phyloP scores from a whole-genome alignment of 1,140 invertebrate species.

The Triops longicaudatus region DNA sequence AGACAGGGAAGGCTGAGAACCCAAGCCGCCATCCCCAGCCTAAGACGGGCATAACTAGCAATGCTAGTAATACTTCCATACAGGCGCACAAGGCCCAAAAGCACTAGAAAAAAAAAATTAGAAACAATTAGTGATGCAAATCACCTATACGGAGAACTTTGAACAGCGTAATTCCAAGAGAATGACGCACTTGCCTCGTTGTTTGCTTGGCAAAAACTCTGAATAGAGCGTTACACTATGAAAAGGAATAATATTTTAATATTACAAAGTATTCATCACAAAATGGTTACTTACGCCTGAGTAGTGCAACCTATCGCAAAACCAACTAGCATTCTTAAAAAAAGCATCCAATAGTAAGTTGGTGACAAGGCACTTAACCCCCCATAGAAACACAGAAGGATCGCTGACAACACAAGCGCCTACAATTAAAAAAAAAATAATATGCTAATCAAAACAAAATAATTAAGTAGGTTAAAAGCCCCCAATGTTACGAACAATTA shows the following conservation, averaged over 20 bases:
- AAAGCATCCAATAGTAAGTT: slow-evolving; percentile 81
- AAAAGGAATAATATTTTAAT: slow-evolving; percentile 32
- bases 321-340: slow-evolving; percentile 81
- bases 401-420: slow-evolving; percentile 75
- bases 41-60: no score
- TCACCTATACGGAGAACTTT: slow-evolving; percentile 29
- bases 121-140: slow-evolving; percentile 19
- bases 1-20: no score
- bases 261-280: slow-evolving; percentile 7
- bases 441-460: slow-evolving; percentile 2
- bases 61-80: no score
- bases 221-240: slow-evolving; percentile 89
- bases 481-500: no score
- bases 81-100: slow-evolving; percentile 84
- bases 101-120: slow-evolving; percentile 58
- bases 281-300: slow-evolving; percentile 71
- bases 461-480: no score
- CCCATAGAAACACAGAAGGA: slow-evolving; percentile 84
- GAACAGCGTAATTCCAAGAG: slow-evolving; percentile 74
- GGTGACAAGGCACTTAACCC: slow-evolving; percentile 82
- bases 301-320: slow-evolving; percentile 94
- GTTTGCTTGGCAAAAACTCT: slow-evolving; percentile 87
- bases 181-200: slow-evolving; percentile 88
- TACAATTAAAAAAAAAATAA: slow-evolving; percentile 42
- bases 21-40: no score